These are phyloP conservation scores for Drosophila bifasciata DNA, from an alignment of 1,140 invertebrate species.

Conservation along the genomic window DNA sequence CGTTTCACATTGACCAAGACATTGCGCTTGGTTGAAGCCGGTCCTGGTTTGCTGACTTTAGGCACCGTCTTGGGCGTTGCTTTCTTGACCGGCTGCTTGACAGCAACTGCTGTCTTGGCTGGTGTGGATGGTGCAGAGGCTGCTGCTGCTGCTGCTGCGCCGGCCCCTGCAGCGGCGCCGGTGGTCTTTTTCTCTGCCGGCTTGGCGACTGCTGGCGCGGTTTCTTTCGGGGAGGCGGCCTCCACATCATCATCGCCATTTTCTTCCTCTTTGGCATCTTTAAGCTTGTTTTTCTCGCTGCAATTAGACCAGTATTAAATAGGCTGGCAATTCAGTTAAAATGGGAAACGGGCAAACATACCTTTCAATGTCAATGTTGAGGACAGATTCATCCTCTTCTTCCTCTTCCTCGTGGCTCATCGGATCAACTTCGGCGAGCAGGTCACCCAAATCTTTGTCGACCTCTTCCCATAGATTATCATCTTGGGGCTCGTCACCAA, in stretches of 20 bases:
- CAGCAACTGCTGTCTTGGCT: slow-evolving; percentile 23
- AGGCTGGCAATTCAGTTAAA: not conserved
- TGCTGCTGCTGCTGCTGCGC: slow-evolving; percentile 8
- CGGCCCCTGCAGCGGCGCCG: slow-evolving; percentile 4
- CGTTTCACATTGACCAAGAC: slow-evolving; percentile 70
- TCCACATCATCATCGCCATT: slow-evolving; percentile 51
- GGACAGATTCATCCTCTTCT: slow-evolving; percentile 88
- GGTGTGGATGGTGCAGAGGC: slow-evolving; percentile 8
- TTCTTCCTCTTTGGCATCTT: slow-evolving; percentile 64
- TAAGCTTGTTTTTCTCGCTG: slow-evolving; percentile 76
- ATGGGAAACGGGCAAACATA: slow-evolving; percentile 7
- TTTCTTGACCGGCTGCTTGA: slow-evolving; percentile 47
- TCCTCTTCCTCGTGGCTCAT: slow-evolving; percentile 87
- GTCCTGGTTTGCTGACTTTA: slow-evolving; percentile 60
- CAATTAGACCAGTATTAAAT: slow-evolving; percentile 7
- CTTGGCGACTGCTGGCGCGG: slow-evolving; percentile 27
- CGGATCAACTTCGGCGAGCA: slow-evolving; percentile 87
- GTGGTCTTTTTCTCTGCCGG: slow-evolving; percentile 50
- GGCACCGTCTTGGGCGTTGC: slow-evolving; percentile 39
- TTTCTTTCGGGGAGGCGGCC: slow-evolving; percentile 32
- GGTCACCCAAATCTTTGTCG: slow-evolving; percentile 90
- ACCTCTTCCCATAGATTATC: slow-evolving; percentile 90
- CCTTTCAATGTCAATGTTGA: slow-evolving; percentile 84
- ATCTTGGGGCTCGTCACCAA: slow-evolving; percentile 85
- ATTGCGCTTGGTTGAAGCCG: slow-evolving; percentile 64